A percentile compares a stretch with the other conserved stretches of the same genome.
Evolutionary conservation across 2,888 invertebrate species (phyloP).

Genomic region (Willowsia nigromaculata): DNA sequence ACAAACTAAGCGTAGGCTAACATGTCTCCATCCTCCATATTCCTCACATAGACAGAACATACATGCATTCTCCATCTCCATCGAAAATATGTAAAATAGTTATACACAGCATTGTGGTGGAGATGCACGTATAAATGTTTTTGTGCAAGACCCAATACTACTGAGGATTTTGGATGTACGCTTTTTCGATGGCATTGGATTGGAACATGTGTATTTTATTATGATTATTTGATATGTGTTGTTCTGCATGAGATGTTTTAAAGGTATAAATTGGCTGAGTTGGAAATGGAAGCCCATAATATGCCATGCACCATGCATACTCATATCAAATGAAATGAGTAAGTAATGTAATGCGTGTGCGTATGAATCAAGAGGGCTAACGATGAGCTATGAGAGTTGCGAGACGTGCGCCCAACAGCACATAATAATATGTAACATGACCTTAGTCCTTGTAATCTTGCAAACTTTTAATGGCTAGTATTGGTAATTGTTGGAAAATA

Average conservation of each 20-base stretch:
- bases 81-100: neutral
- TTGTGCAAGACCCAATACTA: too few relatives aligned
- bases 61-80: neutral
- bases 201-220: slow-evolving; percentile 52
- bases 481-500: too few relatives aligned
- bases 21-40: neutral
- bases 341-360: too few relatives aligned
- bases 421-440: too few relatives aligned
- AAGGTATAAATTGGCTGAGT: neutral
- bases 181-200: slow-evolving; percentile 63
- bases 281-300: neutral
- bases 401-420: too few relatives aligned
- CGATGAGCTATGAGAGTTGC: too few relatives aligned
- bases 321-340: too few relatives aligned
- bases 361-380: too few relatives aligned
- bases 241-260: neutral
- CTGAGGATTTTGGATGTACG: neutral
- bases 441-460: too few relatives aligned
- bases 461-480: too few relatives aligned
- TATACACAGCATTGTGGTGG: neutral
- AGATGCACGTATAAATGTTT: neutral
- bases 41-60: neutral
- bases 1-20: neutral
- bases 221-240: neutral
- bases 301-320: too few relatives aligned